Percentiles rank a stretch among this genome's conserved stretches.
Evolutionary conservation across 2,113 vertebrate genomes (phyloP).

Genomic region (Pygoscelis adeliae): DNA sequence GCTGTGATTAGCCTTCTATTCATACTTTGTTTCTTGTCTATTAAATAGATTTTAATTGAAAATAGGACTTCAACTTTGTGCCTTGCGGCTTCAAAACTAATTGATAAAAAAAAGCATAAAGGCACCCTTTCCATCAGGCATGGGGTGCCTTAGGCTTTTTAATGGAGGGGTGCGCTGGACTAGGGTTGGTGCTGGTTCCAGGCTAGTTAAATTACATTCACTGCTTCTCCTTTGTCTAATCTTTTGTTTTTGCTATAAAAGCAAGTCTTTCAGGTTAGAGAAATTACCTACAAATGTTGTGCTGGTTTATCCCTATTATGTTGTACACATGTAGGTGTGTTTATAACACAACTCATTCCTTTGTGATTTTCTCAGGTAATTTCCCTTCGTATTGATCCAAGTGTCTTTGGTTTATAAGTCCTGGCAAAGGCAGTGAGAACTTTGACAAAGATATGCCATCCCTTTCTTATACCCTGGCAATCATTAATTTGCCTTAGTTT

Average conservation of each 20-base stretch:
- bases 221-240: not conserved
- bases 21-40: constrained; percentile 34
- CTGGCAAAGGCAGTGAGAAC: not conserved
- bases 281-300: not conserved
- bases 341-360: not conserved
- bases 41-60: constrained; percentile 58
- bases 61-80: constrained; percentile 25
- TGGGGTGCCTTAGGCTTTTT: not conserved
- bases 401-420: not conserved
- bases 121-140: not conserved
- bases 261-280: not conserved
- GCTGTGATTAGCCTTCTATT: constrained; percentile 55
- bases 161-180: not conserved
- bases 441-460: not conserved
- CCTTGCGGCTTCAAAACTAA: constrained; percentile 23
- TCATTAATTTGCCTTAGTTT: not conserved
- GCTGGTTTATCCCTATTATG: not conserved
- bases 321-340: not conserved
- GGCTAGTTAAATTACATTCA: not conserved
- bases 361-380: constrained; percentile 18
- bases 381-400: constrained; percentile 10
- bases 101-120: not conserved
- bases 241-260: not conserved
- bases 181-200: not conserved
- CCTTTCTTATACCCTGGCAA: not conserved